Base-by-base conservation (phyloP, 2,888 invertebrate genomes). In the Melikaiella ostensackeni region DNA sequence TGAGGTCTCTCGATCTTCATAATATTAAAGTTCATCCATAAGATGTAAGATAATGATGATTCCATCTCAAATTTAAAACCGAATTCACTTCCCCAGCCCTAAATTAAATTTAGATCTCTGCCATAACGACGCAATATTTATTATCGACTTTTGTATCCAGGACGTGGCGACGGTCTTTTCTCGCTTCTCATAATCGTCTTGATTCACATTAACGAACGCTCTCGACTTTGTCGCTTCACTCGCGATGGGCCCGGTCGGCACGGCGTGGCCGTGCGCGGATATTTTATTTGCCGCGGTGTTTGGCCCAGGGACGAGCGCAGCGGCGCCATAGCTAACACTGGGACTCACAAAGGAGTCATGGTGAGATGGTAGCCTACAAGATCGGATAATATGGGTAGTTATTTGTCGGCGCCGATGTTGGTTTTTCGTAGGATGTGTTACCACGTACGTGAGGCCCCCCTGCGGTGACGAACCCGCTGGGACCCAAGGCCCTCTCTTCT, bases 341-440 rank as follows among this genome's bases (percentile, higher is more conserved):
- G 79, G 82, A 75, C 84, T 85, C 84, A 89, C 89, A 90, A 89
- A 89, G 87, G 87, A 87, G 86, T 87, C 89, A 81, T 88, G 89
- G 88, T 84, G 89, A 89, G 90, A 89, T 90, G 89, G 90, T 91
- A 91, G 90, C 90, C 87, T 88, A 86, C 89, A 88, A 89, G 89
- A 89, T 89, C 89, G 89, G 88, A 90, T 90, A 91, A 91, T 90
- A 88, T 87, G 89, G 88, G 89, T 89, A 89, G 90, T 90, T 91
- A 91, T 91, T 91, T 91, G 91, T 91, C 91, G 91, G 89, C 90
- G 88, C 88, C 89, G 88, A 90, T 91, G 91, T 91, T 91, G 91
- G 90, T 90, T 91, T 70, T 91, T 89, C 86, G 84, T 64, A 64
- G 81, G 77, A 75, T 87, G 87, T 88, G 86, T 86, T 83, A 80